These are phyloP conservation scores for Herpailurus yagouaroundi DNA, from an alignment of 2,113 vertebrate genomes.

Conservation along the genomic window DNA sequence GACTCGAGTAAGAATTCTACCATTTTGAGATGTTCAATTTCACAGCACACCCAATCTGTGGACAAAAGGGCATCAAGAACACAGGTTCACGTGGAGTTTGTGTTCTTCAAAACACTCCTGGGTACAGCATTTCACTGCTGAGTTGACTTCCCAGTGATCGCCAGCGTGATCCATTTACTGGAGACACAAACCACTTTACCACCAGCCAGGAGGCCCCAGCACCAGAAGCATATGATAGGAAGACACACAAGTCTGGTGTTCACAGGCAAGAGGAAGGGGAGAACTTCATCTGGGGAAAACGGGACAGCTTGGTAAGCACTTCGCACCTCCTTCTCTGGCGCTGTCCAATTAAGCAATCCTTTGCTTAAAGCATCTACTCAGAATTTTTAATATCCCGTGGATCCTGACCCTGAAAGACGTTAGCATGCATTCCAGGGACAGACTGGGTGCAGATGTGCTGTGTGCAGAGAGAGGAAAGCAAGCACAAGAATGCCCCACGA, in stretches of 20 bases:
- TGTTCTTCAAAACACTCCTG: neutral
- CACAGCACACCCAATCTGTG: neutral
- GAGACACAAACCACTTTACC: neutral
- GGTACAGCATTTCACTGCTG: neutral
- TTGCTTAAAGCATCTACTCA: neutral
- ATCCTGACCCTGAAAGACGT: neutral
- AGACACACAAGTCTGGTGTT: neutral
- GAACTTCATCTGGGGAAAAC: neutral
- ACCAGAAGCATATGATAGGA: neutral
- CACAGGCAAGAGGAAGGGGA: neutral
- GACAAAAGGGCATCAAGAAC: neutral
- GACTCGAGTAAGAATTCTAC: neutral
- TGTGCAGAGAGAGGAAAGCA: accelerated
- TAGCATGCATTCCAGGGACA: neutral
- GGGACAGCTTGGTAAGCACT: neutral
- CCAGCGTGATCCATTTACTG: neutral
- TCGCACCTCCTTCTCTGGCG: neutral
- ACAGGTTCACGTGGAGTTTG: neutral
- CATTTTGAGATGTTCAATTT: neutral
- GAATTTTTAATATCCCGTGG: neutral
- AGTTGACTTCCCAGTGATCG: neutral
- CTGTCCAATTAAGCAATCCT: neutral
- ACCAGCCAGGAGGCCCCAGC: neutral
- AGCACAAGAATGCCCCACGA: accelerated
- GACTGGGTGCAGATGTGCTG: accelerated